Evolutionary conservation across 2,888 invertebrate species (phyloP), one percentile per base, ranked within the genome.

Genomic region (Criorhina ranunculi): DNA sequence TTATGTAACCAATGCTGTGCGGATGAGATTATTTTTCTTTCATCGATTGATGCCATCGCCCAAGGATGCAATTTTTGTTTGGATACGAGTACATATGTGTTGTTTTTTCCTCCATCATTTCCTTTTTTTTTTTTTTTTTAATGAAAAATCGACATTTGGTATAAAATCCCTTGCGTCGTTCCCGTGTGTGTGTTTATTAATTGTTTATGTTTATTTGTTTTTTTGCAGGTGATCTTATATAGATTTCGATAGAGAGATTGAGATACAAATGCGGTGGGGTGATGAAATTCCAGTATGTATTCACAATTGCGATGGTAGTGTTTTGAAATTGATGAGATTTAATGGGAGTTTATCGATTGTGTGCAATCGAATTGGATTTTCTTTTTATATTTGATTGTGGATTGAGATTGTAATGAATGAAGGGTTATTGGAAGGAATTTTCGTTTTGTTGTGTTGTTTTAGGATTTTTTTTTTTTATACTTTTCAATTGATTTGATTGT

Each of bases 31-130:
- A 73, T 67, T 80, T 69, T 55, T 67, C 66, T 40, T 75, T 67
- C 62, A 64, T 81, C 81, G 55, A 31, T 49, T 70, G 49, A 12
- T 49, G 29, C 57, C 46, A 35, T 64, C 11, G 57, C 64, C 60
- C 62, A 67, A 80, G 80, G 75, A 75, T 80, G 60, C 17, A 73
- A 67, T 75, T 55, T 24, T 80, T 75, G 37, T 69, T 75, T 73
- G 49, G 64, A 72, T 72, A 29, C n/a, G 53, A 42, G 24, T 59
- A 35, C 11, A 49, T 40, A 12, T 64, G 33, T 70, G 7, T 24
- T 24, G 24, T 24, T 24, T 3, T 24, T 24, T 24, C 24, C 24
- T 24, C 24, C 24, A 3, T 24, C 24, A 24, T 1, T 3, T 24
- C 4, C 4, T 24, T 29, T 9, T 37, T 55, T 57, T 31, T 33